A percentile compares a stretch with the other conserved stretches of the same genome.
phyloP scores from a whole-genome alignment of 1,140 invertebrate genomes.

The Whitmania pigra region DNA sequence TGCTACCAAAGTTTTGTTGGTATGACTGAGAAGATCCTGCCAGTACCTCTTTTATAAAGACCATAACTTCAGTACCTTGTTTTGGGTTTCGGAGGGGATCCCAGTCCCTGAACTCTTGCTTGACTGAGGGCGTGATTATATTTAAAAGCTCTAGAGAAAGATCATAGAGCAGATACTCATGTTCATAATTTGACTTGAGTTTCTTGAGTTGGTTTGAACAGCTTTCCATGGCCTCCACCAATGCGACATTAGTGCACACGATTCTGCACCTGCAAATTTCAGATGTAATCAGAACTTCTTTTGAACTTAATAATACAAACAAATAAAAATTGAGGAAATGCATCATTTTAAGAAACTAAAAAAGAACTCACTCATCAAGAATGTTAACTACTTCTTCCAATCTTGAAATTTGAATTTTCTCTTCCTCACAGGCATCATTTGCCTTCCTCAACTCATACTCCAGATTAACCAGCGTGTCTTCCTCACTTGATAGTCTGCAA shows the following conservation, averaged over 20 bases:
- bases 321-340: too few relatives aligned
- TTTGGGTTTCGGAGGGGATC: constrained; percentile 54
- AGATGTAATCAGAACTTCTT: too few relatives aligned
- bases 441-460: constrained; percentile 64
- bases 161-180: constrained; percentile 47
- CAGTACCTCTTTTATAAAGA: constrained; percentile 51
- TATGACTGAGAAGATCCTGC: constrained; percentile 25
- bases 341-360: not conserved
- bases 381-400: constrained; percentile 58
- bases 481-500: constrained; percentile 51
- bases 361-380: constrained; percentile 49
- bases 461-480: constrained; percentile 63
- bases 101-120: constrained; percentile 56
- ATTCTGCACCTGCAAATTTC: not conserved
- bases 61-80: constrained; percentile 53
- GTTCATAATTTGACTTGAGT: constrained; percentile 1
- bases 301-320: too few relatives aligned
- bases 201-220: not conserved
- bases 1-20: constrained; percentile 7
- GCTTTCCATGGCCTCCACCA: not conserved
- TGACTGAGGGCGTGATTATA: constrained; percentile 42
- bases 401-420: constrained; percentile 59
- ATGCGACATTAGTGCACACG: not conserved
- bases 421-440: constrained; percentile 56
- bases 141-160: constrained; percentile 43